A percentile compares a stretch with the other conserved stretches of the same genome.
Evolutionary conservation across 1,140 invertebrate species (phyloP).

Genomic region (Ceratina japonica): DNA sequence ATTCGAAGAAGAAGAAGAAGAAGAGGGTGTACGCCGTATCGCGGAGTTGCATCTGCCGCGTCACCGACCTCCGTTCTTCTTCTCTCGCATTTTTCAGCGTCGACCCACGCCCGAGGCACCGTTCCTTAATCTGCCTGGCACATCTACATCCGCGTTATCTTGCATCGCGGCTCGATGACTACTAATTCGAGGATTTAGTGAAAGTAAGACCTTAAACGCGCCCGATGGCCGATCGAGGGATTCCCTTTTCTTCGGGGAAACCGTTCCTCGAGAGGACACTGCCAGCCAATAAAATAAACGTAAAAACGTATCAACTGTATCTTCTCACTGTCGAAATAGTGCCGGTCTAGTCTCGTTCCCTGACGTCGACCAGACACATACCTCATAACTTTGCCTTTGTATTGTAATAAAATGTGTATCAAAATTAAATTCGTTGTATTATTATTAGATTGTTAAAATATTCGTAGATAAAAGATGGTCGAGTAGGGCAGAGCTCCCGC

Average conservation of each 20-base stretch:
- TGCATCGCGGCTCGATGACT: constrained; percentile 72
- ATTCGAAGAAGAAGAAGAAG: constrained; percentile 59
- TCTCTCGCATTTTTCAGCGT: constrained; percentile 45
- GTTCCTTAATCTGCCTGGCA: constrained; percentile 66
- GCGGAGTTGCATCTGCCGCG: constrained; percentile 72
- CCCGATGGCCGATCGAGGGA: constrained; percentile 38
- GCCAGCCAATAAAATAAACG: no score
- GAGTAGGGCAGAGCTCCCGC: constrained; percentile 4
- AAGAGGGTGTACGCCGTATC: constrained; percentile 58
- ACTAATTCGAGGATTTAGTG: constrained; percentile 77
- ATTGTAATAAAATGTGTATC: no score
- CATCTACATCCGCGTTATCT: constrained; percentile 74
- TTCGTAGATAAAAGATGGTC: no score
- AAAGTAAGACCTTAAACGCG: constrained; percentile 71
- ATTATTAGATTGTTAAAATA: no score
- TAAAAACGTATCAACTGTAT: no score
- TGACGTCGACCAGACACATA: no score
- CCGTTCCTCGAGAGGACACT: no score
- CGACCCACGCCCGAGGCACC: constrained; percentile 32
- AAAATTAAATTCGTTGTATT: no score
- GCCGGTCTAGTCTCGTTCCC: no score
- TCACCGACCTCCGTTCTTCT: constrained; percentile 66
- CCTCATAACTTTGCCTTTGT: no score
- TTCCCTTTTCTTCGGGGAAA: background rate
- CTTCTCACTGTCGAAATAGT: no score